A percentile compares a stretch with the other conserved stretches of the same genome.
These are phyloP conservation scores for Microcebus lehilahytsara DNA, from an alignment of 2,113 vertebrate genomes.

Conservation along the genomic window DNA sequence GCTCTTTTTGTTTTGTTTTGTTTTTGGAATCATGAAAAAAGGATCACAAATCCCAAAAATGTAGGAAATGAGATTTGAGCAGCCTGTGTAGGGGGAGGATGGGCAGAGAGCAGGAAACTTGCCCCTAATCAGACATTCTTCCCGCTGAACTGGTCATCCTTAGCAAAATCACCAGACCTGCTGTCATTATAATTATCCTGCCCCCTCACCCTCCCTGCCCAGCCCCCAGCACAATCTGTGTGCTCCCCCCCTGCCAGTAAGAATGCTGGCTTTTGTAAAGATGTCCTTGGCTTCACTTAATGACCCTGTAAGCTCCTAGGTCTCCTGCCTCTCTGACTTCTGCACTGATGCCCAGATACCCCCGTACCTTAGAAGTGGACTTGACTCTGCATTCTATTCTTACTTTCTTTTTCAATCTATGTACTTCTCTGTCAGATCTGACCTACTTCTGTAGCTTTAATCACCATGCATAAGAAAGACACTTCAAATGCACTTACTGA, in stretches of 20 bases:
- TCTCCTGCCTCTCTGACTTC: not conserved
- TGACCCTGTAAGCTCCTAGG: not conserved
- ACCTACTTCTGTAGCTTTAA: not conserved
- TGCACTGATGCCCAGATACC: not conserved
- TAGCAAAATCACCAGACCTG: not conserved
- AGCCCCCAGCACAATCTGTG: not conserved
- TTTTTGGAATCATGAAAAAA: not conserved
- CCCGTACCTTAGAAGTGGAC: not conserved
- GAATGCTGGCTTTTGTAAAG: not conserved
- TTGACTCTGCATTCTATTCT: not conserved
- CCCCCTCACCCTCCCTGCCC: not conserved
- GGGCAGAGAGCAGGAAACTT: rapidly evolving
- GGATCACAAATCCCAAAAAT: not conserved
- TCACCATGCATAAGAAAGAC: not conserved
- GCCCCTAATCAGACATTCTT: not conserved
- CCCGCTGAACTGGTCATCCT: not conserved
- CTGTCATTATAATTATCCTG: not conserved
- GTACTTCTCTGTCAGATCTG: not conserved
- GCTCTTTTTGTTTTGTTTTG: not conserved
- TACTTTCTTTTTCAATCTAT: not conserved
- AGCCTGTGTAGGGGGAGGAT: not conserved
- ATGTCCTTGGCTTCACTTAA: not conserved
- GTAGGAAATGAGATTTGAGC: not conserved
- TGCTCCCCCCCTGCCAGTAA: not conserved
- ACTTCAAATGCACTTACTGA: not conserved